These are phyloP conservation scores for Acanthosepion esculentum DNA, from an alignment of 2,888 invertebrate species.

Conservation along the genomic window DNA sequence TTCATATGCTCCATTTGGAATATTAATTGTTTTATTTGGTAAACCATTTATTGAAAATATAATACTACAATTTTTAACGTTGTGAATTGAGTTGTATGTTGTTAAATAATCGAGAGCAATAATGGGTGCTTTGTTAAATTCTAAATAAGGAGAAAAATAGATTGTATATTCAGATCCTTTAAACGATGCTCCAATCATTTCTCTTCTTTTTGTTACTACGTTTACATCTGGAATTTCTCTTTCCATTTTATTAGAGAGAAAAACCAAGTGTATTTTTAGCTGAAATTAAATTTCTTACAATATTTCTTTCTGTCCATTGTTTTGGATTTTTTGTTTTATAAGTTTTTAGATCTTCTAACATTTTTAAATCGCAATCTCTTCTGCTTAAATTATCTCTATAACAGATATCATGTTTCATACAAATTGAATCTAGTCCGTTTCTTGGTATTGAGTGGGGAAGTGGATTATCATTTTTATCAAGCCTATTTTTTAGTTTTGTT, in stretches of 20 bases:
- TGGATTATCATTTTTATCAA: neutral
- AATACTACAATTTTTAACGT: neutral
- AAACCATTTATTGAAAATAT: neutral
- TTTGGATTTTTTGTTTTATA: neutral
- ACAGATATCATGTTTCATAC: conserved; percentile 37
- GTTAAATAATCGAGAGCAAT: neutral
- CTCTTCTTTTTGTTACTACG: neutral
- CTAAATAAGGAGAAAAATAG: neutral
- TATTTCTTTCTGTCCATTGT: conserved; percentile 38
- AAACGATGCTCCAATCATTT: neutral
- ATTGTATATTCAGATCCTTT: neutral
- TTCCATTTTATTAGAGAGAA: neutral
- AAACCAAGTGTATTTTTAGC: conserved; percentile 23
- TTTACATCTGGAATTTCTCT: neutral
- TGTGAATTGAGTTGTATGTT: neutral
- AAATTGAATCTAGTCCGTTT: neutral
- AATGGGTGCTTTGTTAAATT: neutral
- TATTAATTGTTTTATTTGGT: neutral
- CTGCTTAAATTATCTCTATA: neutral
- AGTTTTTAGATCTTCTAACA: neutral
- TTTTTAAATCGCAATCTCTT: neutral
- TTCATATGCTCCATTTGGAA: conserved; percentile 25
- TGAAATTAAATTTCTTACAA: neutral
- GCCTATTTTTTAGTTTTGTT: conserved; percentile 33
- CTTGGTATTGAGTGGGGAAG: neutral